Percentiles rank a stretch among this genome's conserved stretches.
These are phyloP conservation scores for Sciurus vulgaris DNA, from an alignment of 2,797 vertebrate species.

Conservation along the genomic window DNA sequence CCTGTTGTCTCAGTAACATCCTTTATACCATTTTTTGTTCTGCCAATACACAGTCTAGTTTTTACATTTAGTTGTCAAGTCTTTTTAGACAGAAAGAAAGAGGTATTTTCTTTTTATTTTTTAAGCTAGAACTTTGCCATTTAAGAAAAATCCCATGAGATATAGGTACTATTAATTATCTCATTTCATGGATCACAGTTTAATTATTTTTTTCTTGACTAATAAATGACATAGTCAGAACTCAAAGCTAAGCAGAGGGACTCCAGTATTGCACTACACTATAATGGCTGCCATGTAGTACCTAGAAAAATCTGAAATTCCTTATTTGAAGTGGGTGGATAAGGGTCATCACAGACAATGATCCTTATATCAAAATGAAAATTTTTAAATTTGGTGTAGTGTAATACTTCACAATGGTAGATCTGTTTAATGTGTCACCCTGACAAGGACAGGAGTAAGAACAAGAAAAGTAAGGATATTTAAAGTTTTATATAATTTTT, in stretches of 20 bases:
- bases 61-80: constrained; percentile 22
- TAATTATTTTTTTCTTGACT: constrained; percentile 54
- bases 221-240: constrained; percentile 23
- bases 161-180: constrained; percentile 13
- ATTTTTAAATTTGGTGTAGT: constrained; percentile 42
- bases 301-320: constrained; percentile 54
- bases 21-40: neutral
- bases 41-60: neutral
- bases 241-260: neutral
- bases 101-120: neutral
- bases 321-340: constrained; percentile 2
- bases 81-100: neutral
- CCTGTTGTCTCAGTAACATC: neutral
- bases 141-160: constrained; percentile 34
- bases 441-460: constrained; percentile 2
- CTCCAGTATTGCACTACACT: neutral
- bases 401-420: neutral
- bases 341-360: neutral
- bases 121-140: constrained; percentile 31
- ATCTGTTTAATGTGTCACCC: neutral
- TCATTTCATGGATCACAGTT: constrained; percentile 19
- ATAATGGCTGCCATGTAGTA: neutral
- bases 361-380: neutral
- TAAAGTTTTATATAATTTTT: constrained; percentile 30
- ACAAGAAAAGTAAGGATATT: constrained; percentile 39